Evolutionary conservation across 1,140 invertebrate species (phyloP).

Genomic region (Aphelinus atriplicis): DNA sequence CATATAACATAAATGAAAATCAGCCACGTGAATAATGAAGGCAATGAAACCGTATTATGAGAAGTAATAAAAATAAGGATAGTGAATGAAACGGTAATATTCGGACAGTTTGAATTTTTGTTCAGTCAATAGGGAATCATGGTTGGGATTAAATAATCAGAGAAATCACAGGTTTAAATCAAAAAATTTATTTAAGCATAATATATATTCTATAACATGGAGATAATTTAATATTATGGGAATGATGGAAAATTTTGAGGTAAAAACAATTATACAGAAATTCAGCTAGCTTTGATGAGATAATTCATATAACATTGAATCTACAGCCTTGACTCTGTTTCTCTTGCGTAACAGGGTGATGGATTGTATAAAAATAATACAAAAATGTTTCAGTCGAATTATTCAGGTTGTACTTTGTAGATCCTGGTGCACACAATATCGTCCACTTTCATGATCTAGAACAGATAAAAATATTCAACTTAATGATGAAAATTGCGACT

Average conservation of each 20-base stretch:
- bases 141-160: too few species aligned
- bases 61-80: too few species aligned
- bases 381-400: slow-evolving; percentile 9
- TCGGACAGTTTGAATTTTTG: too few species aligned
- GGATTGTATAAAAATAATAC: slow-evolving; percentile 27
- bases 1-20: too few species aligned
- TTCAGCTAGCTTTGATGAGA: not conserved
- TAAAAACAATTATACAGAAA: not conserved
- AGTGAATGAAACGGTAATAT: too few species aligned
- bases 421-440: slow-evolving; percentile 77
- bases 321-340: slow-evolving; percentile 1
- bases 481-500: too few species aligned
- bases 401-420: slow-evolving; percentile 67
- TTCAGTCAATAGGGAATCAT: too few species aligned
- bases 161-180: slow-evolving; percentile 11
- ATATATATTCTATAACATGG: slow-evolving; percentile 24
- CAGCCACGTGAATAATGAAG: too few species aligned
- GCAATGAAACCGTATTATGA: too few species aligned
- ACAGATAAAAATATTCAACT: slow-evolving; percentile 42
- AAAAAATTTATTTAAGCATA: slow-evolving; percentile 35
- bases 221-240: not conserved
- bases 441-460: slow-evolving; percentile 76
- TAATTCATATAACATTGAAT: slow-evolving; percentile 14
- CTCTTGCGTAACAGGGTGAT: not conserved
- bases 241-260: slow-evolving; percentile 22